These are phyloP conservation scores for Luperina nickerlii DNA, from an alignment of 2,888 invertebrate species.

Conservation along the genomic window DNA sequence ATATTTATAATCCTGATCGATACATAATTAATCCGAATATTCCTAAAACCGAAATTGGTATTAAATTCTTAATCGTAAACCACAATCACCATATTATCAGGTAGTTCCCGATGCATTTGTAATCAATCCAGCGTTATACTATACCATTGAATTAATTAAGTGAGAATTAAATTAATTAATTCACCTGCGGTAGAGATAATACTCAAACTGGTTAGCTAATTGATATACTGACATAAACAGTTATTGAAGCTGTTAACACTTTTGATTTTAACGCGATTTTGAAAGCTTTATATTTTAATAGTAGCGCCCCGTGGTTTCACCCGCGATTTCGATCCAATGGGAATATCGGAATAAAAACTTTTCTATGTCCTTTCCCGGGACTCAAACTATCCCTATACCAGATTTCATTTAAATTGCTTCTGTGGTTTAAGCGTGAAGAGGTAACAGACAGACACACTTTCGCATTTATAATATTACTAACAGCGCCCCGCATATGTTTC, in stretches of 20 bases:
- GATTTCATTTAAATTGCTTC: too few relatives aligned
- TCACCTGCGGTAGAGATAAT: constrained; percentile 41
- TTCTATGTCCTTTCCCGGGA: too few relatives aligned
- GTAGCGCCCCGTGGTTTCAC: too few relatives aligned
- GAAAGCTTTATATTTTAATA: background rate
- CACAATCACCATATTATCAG: constrained; percentile 19
- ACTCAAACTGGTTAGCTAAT: constrained; percentile 44
- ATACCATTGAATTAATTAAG: constrained; percentile 45
- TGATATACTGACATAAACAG: background rate
- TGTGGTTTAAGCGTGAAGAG: too few relatives aligned
- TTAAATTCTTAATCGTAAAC: constrained; percentile 27
- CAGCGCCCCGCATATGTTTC: too few relatives aligned
- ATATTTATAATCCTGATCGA: background rate
- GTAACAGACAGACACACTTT: too few relatives aligned
- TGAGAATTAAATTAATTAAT: constrained; percentile 50
- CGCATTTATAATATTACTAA: too few relatives aligned
- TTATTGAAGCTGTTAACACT: constrained; percentile 8
- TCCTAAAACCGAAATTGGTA: background rate
- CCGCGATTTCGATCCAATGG: too few relatives aligned
- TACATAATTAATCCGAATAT: background rate
- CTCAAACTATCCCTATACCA: too few relatives aligned
- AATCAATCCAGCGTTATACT: constrained; percentile 31
- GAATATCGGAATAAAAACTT: too few relatives aligned
- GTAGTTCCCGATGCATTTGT: constrained; percentile 46
- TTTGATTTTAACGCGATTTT: constrained; percentile 23